Base-by-base conservation (phyloP, 2,888 invertebrate species). In the Glomeris marginata region DNA sequence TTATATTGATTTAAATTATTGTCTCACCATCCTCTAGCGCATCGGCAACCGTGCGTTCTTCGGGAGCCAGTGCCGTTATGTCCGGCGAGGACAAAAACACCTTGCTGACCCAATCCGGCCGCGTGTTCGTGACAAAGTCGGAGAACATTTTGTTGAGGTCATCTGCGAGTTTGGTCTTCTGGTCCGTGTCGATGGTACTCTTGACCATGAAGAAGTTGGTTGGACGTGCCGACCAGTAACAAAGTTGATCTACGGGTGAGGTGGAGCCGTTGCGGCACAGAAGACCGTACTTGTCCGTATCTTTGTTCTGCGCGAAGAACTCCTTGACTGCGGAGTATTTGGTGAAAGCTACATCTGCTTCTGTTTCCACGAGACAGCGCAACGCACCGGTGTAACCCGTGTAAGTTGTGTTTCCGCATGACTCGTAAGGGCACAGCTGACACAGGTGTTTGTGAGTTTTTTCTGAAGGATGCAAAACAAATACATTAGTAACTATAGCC, bases 331-430 rank as follows among this genome's bases (percentile, higher is more conserved):
- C 84, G 59, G 82, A 81, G 53, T 83, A 80, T 65, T 85, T 86
- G 13, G 84, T 84, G 71, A 84, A 87, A 13, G 88, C 90, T 2
- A 91, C 78, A 59, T 90, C 79, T 0, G 88, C 90, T 2, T 78
- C 78, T 56, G 84, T 81, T 58, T 81, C 78, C 1, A 80, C 79
- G 52, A 91, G 68, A 64, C 91, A 91, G 22, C 80, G 72, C 42
- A 90, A 70, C 0, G 88, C 85, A 0, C 91, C 91, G 55, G 84
- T 82, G 63, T 88, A 87, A 1, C 90, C 88, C 16, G 86, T 84
- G 67, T 74, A 86, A 61, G 86, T 86, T 58, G 74, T 72, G 6
- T 74, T 74, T 0, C 4, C n/a, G 28, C 35, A 45, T 33, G 45
- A 50, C 6, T 36, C 13, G 15, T 43, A 22, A 61, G 83, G 80